Conservation (phyloP, 2,888 invertebrate species). For the Tenodera sinensis region DNA sequence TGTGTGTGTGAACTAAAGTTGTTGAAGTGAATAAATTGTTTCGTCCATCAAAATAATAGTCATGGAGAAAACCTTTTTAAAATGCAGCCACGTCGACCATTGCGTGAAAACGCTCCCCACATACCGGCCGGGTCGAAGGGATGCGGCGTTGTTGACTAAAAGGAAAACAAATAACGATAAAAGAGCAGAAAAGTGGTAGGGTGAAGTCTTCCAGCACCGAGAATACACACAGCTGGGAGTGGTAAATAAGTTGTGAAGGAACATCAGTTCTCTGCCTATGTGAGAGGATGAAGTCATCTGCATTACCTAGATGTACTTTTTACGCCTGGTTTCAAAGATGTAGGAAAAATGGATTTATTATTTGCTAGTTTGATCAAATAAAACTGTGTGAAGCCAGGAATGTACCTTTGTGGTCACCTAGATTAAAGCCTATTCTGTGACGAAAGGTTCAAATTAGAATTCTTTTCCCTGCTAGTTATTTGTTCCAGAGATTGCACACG, state of each 20-base stretch:
- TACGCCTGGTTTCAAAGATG: no score
- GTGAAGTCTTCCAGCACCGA: not conserved
- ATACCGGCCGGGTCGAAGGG: not conserved
- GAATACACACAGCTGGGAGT: not conserved
- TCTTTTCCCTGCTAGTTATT: no score
- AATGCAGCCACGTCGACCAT: not conserved
- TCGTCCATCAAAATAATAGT: slow-evolving; percentile 1
- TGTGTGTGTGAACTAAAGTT: not conserved
- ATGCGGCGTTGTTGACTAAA: not conserved
- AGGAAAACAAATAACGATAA: not conserved
- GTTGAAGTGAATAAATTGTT: not conserved
- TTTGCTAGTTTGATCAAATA: no score
- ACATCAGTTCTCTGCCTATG: not conserved
- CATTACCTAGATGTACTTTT: no score
- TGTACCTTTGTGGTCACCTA: no score
- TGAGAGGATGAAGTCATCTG: no score
- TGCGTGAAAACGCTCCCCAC: not conserved
- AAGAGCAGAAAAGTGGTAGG: not conserved
- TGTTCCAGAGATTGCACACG: no score
- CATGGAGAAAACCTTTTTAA: not conserved
- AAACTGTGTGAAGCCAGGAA: no score
- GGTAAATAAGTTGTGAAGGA: not conserved
- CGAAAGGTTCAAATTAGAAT: no score
- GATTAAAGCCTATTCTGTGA: no score
- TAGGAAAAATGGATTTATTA: no score